A percentile compares a stretch with the other conserved stretches of the same genome.
Conservation (phyloP, 2,888 invertebrate genomes). For the Mesorhabditis sp. region DNA sequence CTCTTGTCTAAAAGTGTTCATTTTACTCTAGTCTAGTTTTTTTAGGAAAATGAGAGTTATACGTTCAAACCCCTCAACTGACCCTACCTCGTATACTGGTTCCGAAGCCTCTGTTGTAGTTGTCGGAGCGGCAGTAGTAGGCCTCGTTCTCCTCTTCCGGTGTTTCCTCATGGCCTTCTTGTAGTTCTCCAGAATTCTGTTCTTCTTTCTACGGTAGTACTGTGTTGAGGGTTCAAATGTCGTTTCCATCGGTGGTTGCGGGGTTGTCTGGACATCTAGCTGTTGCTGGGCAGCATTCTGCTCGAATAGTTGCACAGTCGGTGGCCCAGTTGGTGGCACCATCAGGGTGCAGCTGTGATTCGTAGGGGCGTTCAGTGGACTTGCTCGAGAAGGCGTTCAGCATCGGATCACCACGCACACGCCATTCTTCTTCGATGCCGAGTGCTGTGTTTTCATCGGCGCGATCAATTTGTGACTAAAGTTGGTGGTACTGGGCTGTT, state of each 20-base stretch:
- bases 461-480: no score
- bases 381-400: no score
- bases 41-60: not conserved
- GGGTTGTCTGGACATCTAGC: not conserved
- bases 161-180: slow-evolving; percentile 4
- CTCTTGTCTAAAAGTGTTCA: not conserved
- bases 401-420: no score
- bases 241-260: no score
- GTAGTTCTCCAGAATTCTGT: not conserved
- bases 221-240: not conserved
- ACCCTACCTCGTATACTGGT: not conserved
- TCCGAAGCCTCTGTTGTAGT: no score
- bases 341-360: not conserved
- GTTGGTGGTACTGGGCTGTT: no score
- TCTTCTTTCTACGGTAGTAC: not conserved
- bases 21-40: not conserved
- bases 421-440: no score
- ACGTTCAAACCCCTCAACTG: not conserved
- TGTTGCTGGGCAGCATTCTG: not conserved
- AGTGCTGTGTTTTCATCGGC: no score
- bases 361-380: not conserved
- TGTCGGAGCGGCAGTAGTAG: not conserved
- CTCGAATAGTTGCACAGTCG: slow-evolving; percentile 1
- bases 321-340: not conserved
- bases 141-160: not conserved